Evolutionary conservation across 2,888 invertebrate species (phyloP).

Genomic region (Noctua comes): DNA sequence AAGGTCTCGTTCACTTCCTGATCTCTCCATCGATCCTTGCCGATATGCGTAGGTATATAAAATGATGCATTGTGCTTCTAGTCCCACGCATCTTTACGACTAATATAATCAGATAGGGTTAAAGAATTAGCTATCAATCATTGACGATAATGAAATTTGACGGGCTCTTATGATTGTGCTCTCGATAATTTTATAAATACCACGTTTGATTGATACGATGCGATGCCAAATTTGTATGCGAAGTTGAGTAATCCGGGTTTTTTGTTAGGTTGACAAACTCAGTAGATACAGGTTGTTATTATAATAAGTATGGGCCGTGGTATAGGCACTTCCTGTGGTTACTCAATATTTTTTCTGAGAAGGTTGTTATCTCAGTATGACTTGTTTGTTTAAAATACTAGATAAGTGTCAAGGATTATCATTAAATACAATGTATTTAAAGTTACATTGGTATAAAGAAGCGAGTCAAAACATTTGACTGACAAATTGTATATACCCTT

Average conservation of each 20-base stretch:
- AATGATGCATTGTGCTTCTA: conserved; percentile 86
- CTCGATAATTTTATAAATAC: conserved; percentile 82
- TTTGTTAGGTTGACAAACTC: conserved; percentile 38
- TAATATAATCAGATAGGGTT: conserved; percentile 83
- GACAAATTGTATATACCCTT: no score
- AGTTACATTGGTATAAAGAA: background rate
- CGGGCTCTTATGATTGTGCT: conserved; percentile 83
- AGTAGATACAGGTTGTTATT: conserved; percentile 3
- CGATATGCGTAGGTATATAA: conserved; percentile 71
- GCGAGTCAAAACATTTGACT: no score
- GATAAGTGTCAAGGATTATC: background rate
- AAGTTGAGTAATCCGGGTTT: conserved; percentile 61
- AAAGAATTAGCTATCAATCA: conserved; percentile 88
- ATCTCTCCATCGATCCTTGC: conserved; percentile 66
- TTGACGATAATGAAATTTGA: conserved; percentile 88
- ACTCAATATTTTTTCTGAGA: background rate
- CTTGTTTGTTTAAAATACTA: background rate
- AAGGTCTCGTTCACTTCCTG: conserved; percentile 66
- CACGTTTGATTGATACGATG: conserved; percentile 68
- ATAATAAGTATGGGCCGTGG: conserved; percentile 9
- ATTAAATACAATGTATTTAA: conserved; percentile 1
- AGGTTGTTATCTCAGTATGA: background rate
- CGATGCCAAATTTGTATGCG: conserved; percentile 65
- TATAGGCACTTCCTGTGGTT: conserved; percentile 20
- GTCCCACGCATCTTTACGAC: conserved; percentile 88